Conservation (phyloP, 2,113 vertebrate species). For the Siniperca chuatsi region DNA sequence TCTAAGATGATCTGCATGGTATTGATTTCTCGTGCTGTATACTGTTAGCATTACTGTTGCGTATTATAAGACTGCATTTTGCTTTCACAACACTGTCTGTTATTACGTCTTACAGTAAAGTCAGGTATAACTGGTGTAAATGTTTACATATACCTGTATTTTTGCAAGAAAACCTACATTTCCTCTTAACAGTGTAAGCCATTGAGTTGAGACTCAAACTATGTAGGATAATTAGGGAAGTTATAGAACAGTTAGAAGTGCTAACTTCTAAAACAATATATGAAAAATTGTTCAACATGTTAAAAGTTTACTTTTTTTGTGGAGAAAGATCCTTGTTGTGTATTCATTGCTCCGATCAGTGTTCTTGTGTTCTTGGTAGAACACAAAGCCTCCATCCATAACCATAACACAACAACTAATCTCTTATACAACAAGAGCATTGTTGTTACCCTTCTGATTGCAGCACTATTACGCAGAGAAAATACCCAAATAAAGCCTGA, state of each 20-base stretch:
- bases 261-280: not conserved
- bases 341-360: not conserved
- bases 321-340: not conserved
- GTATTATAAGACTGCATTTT: slow-evolving; percentile 29
- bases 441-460: slow-evolving; percentile 34
- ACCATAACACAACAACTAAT: slow-evolving; percentile 41
- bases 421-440: slow-evolving; percentile 53
- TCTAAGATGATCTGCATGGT: not conserved
- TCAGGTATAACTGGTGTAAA: slow-evolving; percentile 21
- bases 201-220: not conserved
- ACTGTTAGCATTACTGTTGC: not conserved
- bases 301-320: slow-evolving; percentile 4
- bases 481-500: slow-evolving; percentile 29
- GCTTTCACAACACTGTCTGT: slow-evolving; percentile 1
- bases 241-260: not conserved
- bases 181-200: not conserved
- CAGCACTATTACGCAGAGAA: slow-evolving; percentile 26
- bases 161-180: slow-evolving; percentile 3
- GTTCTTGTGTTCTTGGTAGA: slow-evolving; percentile 11
- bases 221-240: not conserved
- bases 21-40: not conserved
- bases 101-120: not conserved
- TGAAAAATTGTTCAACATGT: not conserved
- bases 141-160: slow-evolving; percentile 29
- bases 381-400: slow-evolving; percentile 30